Evolutionary conservation across 1,140 invertebrate species (phyloP), one percentile per base, ranked within the genome.

Genomic region (Linepithema humile): DNA sequence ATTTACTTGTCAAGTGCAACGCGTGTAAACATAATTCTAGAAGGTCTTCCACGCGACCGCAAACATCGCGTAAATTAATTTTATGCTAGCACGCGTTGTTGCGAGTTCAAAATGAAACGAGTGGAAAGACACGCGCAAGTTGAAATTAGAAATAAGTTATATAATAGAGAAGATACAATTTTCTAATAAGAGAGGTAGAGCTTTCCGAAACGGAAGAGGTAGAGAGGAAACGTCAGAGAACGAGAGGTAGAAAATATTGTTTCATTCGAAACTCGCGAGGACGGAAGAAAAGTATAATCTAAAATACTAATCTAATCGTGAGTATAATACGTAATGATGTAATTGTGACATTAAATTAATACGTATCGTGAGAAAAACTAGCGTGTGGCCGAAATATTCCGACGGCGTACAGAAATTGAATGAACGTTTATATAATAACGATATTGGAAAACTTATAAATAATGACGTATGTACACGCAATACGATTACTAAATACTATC

Each of bases 391-490:
- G n/a, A 64, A 50, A 48, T 50, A 77, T 77, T 65, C 15, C n/a
- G 29, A 75, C 20, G 15, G 9, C 20, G n/a, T n/a, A n/a, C n/a
- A n/a, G n/a, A n/a, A n/a, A n/a, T n/a, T n/a, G n/a, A n/a, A n/a
- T n/a, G n/a, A n/a, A n/a, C n/a, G n/a, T n/a, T n/a, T n/a, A 64
- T 20, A 50, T 12, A 72, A 17, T 10, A 65, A 50, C n/a, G 26
- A 43, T 64, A 12, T 69, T 12, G 29, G 17, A 69, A 80, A 70
- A 70, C 17, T 2, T 43, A 78, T 72, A 45, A 67, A 84, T 69
- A 57, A 83, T 26, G 29, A 20, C 26, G 9, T 87, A 87, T 87
- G 53, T 87, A 87, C 59, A 87, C 55, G 38, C 10, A 12, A 10
- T 20, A 12, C 6, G 9, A 29, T 55, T 78, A 5, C 20, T 26